A percentile compares a stretch with the other conserved stretches of the same genome.
phyloP scores from a whole-genome alignment of 2,888 invertebrate species.

The Entomobrya proxima region DNA sequence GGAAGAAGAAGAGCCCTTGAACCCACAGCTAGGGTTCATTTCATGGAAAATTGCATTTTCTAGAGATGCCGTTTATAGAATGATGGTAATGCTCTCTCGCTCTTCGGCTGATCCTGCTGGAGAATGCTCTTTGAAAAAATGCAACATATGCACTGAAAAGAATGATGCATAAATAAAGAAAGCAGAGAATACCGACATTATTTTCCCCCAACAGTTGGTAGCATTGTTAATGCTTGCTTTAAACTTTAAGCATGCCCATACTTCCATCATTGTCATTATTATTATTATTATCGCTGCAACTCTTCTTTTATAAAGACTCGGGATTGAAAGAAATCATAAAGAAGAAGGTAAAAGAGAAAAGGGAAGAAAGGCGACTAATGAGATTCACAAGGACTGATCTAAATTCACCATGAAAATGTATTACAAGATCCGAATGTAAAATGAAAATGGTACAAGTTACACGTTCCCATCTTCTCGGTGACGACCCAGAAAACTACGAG shows the following conservation, averaged over 20 bases:
- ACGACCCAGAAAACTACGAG: neutral
- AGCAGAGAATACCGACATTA: neutral
- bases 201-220: neutral
- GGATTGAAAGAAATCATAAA: neutral
- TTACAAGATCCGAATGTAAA: neutral
- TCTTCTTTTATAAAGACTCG: neutral
- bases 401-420: neutral
- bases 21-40: slow-evolving; percentile 53
- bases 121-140: neutral
- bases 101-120: neutral
- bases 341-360: neutral
- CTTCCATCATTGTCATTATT: neutral
- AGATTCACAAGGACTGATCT: neutral
- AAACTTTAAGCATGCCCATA: neutral
- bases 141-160: neutral
- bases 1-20: slow-evolving; percentile 49
- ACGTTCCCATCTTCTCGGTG: neutral
- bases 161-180: neutral
- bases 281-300: neutral
- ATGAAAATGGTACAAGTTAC: neutral
- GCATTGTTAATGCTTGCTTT: no score
- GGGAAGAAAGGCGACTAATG: neutral
- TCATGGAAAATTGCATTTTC: slow-evolving; percentile 31
- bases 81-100: neutral
- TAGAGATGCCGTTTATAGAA: neutral